Evolutionary conservation across 2,113 vertebrate species (phyloP).

Genomic region (Corydoras sp.): DNA sequence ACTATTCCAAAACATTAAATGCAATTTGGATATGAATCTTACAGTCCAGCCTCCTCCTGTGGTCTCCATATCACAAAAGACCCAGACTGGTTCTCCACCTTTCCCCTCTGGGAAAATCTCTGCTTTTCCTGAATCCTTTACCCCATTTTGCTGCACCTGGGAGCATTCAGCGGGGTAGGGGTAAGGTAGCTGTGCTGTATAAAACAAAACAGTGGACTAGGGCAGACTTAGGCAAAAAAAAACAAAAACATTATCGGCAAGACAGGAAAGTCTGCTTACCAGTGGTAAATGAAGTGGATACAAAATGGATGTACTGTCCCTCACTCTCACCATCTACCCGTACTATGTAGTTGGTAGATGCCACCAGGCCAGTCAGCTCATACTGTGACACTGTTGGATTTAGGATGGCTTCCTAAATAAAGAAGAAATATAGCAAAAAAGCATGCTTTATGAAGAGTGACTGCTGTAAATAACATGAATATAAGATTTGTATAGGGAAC

Average conservation of each 20-base stretch:
- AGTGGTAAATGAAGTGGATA: conserved; percentile 74
- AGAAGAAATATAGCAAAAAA: neutral
- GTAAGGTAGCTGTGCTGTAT: conserved; percentile 64
- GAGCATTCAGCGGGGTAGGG: conserved; percentile 78
- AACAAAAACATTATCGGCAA: neutral
- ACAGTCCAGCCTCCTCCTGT: conserved; percentile 78
- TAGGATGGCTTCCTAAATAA: conserved; percentile 69
- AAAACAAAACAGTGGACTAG: neutral
- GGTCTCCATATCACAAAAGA: conserved; percentile 74
- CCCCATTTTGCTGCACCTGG: conserved; percentile 80
- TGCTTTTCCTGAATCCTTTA: conserved; percentile 63
- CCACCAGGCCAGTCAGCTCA: conserved; percentile 66
- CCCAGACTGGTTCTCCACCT: conserved; percentile 50
- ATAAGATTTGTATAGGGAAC: too few species aligned
- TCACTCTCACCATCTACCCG: conserved; percentile 68
- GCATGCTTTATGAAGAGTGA: too few species aligned
- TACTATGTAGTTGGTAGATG: conserved; percentile 67
- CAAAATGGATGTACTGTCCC: conserved; percentile 52
- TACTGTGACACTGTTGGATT: conserved; percentile 61
- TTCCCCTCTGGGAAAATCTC: conserved; percentile 65
- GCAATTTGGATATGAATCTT: neutral
- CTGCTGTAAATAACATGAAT: neutral
- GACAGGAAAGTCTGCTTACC: conserved; percentile 55
- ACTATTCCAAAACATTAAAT: neutral
- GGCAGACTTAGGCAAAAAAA: neutral